A percentile compares a stretch with the other conserved stretches of the same genome.
These are phyloP conservation scores for Macrobrachium nipponense DNA, from an alignment of 1,140 invertebrate genomes.

Conservation along the genomic window DNA sequence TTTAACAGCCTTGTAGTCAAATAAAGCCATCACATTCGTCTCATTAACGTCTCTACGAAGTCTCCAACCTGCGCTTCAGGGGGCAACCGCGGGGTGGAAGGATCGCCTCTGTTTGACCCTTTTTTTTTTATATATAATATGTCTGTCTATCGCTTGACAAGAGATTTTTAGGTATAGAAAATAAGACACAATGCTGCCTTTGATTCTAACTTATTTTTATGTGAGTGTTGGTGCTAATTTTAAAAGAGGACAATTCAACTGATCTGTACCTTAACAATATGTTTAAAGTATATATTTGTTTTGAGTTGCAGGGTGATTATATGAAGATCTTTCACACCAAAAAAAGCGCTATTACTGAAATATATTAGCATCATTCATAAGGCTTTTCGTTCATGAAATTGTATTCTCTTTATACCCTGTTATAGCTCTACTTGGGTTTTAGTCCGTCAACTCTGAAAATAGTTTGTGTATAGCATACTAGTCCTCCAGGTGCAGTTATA, in stretches of 20 bases:
- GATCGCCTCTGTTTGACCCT: constrained; percentile 22
- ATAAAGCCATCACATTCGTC: constrained; percentile 61
- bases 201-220: not conserved
- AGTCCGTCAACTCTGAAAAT: not conserved
- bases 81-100: constrained; percentile 52
- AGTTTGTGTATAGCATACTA: not conserved
- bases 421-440: not conserved
- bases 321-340: too few relatives aligned
- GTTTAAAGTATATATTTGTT: too few relatives aligned
- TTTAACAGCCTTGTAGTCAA: constrained; percentile 61
- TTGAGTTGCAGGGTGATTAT: too few relatives aligned
- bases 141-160: not conserved
- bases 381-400: too few relatives aligned
- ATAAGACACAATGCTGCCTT: not conserved
- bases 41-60: constrained; percentile 52
- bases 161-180: not conserved
- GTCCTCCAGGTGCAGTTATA: constrained; percentile 12
- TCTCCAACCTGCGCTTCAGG: constrained; percentile 43
- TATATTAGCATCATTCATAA: too few relatives aligned
- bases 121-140: not conserved
- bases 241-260: too few relatives aligned
- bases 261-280: too few relatives aligned
- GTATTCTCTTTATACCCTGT: not conserved
- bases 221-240: not conserved
- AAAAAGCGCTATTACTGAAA: too few relatives aligned